phyloP scores from a whole-genome alignment of 2,888 invertebrate genomes.

The Choreutis nemorana region DNA sequence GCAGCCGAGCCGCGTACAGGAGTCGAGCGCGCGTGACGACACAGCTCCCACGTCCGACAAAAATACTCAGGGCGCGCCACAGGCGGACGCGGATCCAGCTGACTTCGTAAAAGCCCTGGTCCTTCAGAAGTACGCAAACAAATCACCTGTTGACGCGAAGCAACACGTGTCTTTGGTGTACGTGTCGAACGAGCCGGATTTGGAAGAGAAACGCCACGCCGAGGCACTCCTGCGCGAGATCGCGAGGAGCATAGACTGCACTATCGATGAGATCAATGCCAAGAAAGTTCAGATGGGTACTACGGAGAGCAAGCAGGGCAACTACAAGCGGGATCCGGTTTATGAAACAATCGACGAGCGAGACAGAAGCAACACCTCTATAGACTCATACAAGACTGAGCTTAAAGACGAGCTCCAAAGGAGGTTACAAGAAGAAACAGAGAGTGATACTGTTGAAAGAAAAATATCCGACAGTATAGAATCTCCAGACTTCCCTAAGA shows the following conservation, averaged over 20 bases:
- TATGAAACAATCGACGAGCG: conserved; percentile 34
- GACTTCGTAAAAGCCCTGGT: conserved; percentile 54
- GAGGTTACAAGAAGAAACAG: conserved; percentile 24
- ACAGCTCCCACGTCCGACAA: conserved; percentile 31
- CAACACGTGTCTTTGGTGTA: conserved; percentile 53
- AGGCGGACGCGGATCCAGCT: conserved; percentile 30
- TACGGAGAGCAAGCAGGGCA: conserved; percentile 28
- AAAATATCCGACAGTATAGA: conserved; percentile 16
- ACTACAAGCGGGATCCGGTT: conserved; percentile 19
- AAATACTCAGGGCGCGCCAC: conserved; percentile 33
- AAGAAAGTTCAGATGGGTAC: conserved; percentile 37
- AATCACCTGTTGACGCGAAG: conserved; percentile 33
- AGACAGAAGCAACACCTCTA: conserved; percentile 12
- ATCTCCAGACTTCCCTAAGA: conserved; percentile 33
- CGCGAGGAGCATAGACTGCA: conserved; percentile 50
- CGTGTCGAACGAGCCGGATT: conserved; percentile 38
- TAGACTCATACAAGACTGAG: conserved; percentile 35
- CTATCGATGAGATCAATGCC: conserved; percentile 42
- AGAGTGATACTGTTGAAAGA: conserved; percentile 8
- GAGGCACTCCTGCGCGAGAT: conserved; percentile 53
- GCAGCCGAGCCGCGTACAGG: conserved; percentile 13
- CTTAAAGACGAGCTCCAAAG: conserved; percentile 40
- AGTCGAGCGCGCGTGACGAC: conserved; percentile 15
- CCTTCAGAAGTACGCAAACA: conserved; percentile 51
- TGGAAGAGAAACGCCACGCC: conserved; percentile 47